phyloP scores from a whole-genome alignment of 2,113 vertebrate species.

The Motacilla tschutschensis region DNA sequence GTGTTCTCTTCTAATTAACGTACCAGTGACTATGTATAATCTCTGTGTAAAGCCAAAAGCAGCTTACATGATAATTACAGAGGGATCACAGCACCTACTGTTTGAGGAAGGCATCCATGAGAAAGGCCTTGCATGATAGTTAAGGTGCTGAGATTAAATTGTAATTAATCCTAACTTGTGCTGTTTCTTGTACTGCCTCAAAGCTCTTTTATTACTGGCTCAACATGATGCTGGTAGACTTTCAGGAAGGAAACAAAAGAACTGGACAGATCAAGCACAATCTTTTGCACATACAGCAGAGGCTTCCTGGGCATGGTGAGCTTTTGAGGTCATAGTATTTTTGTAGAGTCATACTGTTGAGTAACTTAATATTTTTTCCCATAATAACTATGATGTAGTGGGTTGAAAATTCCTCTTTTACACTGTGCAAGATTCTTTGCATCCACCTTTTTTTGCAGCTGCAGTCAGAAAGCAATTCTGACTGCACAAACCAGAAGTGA shows the following conservation, averaged over 20 bases:
- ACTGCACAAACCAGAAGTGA: not conserved
- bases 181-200: not conserved
- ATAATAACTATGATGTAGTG: not conserved
- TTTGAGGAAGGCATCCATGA: not conserved
- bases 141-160: not conserved
- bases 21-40: not conserved
- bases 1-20: not conserved
- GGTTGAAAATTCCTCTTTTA: not conserved
- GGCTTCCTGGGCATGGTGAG: not conserved
- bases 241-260: not conserved
- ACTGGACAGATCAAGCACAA: not conserved
- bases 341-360: not conserved
- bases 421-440: not conserved
- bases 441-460: not conserved
- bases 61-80: not conserved
- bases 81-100: not conserved
- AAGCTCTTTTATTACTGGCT: not conserved
- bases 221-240: not conserved
- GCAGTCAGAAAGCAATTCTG: not conserved
- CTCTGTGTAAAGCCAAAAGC: constrained; percentile 9
- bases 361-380: not conserved
- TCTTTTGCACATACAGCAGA: not conserved
- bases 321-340: not conserved
- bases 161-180: not conserved
- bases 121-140: not conserved